Evolutionary conservation across 2,113 vertebrate species (phyloP).

Genomic region (Noctilio leporinus): DNA sequence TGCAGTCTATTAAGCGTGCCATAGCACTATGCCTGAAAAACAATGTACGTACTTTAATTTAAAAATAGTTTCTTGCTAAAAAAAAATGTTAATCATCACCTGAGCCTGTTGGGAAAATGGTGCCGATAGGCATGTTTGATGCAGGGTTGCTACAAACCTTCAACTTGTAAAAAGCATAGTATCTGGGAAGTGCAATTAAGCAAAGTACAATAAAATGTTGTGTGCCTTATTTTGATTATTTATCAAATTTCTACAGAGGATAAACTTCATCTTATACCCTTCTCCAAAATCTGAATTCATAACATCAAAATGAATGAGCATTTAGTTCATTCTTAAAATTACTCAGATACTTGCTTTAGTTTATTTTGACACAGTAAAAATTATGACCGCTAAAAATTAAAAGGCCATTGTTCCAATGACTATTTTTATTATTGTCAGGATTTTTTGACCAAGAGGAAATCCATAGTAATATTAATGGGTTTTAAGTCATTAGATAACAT

Average conservation of each 20-base stretch:
- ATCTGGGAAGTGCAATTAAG: not conserved
- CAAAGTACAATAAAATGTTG: too few relatives aligned
- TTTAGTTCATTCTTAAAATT: not conserved
- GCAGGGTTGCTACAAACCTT: not conserved
- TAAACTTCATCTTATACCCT: not conserved
- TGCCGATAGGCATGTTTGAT: not conserved
- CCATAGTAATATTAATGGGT: not conserved
- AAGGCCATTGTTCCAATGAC: not conserved
- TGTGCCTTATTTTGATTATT: not conserved
- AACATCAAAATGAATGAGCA: not conserved
- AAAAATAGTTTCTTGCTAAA: not conserved
- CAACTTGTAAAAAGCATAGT: not conserved
- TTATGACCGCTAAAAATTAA: not conserved
- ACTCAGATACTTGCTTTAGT: not conserved
- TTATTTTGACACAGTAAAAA: conserved; percentile 22
- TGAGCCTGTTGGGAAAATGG: not conserved
- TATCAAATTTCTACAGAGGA: not conserved
- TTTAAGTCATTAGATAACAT: conserved; percentile 42
- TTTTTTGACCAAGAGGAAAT: conserved; percentile 23
- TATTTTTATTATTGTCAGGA: not conserved
- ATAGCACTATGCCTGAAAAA: not conserved
- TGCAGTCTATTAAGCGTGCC: not conserved
- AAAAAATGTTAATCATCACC: not conserved
- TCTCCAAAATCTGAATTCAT: conserved; percentile 8
- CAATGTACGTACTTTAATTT: not conserved